Conservation (phyloP, 2,888 invertebrate species). For the Schizaphis graminum region DNA sequence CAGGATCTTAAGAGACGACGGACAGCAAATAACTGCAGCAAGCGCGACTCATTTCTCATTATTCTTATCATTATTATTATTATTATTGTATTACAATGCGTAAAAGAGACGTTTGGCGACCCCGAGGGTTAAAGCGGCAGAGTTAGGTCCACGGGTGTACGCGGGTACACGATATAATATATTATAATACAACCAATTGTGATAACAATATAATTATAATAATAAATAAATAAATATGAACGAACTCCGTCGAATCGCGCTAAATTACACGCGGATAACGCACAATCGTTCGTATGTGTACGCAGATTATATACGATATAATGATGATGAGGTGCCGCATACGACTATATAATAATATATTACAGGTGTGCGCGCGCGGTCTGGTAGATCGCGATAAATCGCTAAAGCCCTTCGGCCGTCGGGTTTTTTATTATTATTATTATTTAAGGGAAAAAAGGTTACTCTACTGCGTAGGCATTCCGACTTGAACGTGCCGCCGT, state of each 20-base stretch:
- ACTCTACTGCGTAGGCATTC: neutral
- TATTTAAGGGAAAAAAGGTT: neutral
- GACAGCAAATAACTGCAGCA: neutral
- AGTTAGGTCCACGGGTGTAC: no score
- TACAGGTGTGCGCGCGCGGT: neutral
- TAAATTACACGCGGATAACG: conserved; percentile 30
- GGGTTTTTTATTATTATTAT: neutral
- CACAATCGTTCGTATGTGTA: neutral
- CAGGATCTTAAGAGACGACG: neutral
- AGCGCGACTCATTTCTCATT: neutral
- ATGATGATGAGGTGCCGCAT: neutral
- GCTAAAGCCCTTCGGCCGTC: conserved; percentile 11
- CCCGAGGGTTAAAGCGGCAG: neutral
- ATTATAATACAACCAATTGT: neutral
- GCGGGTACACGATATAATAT: no score
- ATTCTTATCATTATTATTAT: neutral
- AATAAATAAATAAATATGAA: conserved; percentile 19
- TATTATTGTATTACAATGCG: neutral
- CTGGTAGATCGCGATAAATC: conserved; percentile 9
- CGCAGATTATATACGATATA: neutral
- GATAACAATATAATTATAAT: neutral
- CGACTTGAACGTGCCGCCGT: neutral
- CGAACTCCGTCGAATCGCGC: neutral
- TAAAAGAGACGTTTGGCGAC: conserved; percentile 14
- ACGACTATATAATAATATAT: conserved; percentile 2